These are phyloP conservation scores for Drosophila seclusa DNA, from an alignment of 2,888 invertebrate genomes.

Conservation along the genomic window DNA sequence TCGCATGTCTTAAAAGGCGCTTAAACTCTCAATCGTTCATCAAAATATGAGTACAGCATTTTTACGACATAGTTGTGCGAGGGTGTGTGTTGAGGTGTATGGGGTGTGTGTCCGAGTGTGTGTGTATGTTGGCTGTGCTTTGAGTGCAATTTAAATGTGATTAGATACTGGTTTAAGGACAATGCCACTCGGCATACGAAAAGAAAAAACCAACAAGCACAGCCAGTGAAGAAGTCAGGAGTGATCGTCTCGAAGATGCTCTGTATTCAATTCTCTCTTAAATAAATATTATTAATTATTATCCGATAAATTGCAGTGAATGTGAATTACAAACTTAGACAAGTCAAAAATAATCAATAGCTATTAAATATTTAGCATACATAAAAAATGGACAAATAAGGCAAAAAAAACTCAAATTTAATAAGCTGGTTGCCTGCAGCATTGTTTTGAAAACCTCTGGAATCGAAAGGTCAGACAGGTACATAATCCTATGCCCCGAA, in stretches of 20 bases:
- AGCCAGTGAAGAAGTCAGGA: not conserved
- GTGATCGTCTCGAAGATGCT: not conserved
- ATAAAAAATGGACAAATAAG: too few relatives aligned
- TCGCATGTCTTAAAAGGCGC: constrained; percentile 71
- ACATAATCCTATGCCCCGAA: not conserved
- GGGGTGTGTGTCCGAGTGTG: not conserved
- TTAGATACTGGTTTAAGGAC: constrained; percentile 66
- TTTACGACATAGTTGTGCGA: not conserved
- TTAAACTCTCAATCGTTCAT: constrained; percentile 64
- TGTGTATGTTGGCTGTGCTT: constrained; percentile 25
- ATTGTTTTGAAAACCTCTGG: not conserved
- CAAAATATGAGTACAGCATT: constrained; percentile 40
- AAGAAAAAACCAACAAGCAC: constrained; percentile 1
- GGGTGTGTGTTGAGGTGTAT: not conserved
- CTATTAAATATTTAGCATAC: too few relatives aligned
- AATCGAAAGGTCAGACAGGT: not conserved
- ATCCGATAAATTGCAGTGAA: too few relatives aligned
- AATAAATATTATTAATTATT: not conserved
- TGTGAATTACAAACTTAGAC: too few relatives aligned
- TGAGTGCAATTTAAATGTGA: constrained; percentile 78
- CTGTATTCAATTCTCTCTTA: not conserved
- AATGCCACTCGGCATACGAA: constrained; percentile 20
- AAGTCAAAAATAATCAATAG: too few relatives aligned
- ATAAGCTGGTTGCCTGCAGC: not conserved
- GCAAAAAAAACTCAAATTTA: not conserved